Conservation (phyloP, 2,888 invertebrate genomes). For the Latrodectus elegans region DNA sequence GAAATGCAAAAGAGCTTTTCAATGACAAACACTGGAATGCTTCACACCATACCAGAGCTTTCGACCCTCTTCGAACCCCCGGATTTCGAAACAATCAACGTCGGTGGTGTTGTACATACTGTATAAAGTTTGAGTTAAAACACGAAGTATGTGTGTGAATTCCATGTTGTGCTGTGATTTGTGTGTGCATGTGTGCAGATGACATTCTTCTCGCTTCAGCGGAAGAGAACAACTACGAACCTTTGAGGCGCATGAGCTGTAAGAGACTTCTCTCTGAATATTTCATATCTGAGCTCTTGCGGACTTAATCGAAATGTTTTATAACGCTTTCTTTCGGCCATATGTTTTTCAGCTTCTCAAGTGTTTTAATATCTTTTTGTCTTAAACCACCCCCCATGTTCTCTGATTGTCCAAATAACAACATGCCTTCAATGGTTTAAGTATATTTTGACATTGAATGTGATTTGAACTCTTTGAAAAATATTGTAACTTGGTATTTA, state of each 20-base stretch:
- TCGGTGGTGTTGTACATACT: constrained; percentile 19
- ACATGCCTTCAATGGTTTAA: constrained; percentile 50
- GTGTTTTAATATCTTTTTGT: constrained; percentile 25
- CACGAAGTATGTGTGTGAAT: constrained; percentile 16
- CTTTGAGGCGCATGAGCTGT: neutral
- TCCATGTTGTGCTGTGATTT: constrained; percentile 1
- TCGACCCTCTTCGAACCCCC: constrained; percentile 20
- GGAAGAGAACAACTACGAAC: neutral
- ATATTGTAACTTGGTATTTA: neutral
- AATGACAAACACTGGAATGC: constrained; percentile 23
- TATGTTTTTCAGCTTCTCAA: constrained; percentile 21
- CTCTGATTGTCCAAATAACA: constrained; percentile 35
- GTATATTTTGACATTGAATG: constrained; percentile 57
- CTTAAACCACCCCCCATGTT: constrained; percentile 15
- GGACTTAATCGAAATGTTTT: constrained; percentile 22
- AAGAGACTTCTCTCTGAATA: neutral
- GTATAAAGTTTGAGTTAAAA: constrained; percentile 34
- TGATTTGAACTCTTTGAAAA: constrained; percentile 52
- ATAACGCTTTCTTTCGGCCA: constrained; percentile 3
- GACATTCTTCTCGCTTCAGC: neutral
- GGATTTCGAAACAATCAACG: neutral
- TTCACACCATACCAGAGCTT: constrained; percentile 46
- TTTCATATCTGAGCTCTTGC: constrained; percentile 33
- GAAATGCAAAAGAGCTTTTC: constrained; percentile 27
- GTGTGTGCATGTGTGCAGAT: constrained; percentile 11